Conservation (phyloP, 2,113 vertebrate species). For the Chamaea fasciata region DNA sequence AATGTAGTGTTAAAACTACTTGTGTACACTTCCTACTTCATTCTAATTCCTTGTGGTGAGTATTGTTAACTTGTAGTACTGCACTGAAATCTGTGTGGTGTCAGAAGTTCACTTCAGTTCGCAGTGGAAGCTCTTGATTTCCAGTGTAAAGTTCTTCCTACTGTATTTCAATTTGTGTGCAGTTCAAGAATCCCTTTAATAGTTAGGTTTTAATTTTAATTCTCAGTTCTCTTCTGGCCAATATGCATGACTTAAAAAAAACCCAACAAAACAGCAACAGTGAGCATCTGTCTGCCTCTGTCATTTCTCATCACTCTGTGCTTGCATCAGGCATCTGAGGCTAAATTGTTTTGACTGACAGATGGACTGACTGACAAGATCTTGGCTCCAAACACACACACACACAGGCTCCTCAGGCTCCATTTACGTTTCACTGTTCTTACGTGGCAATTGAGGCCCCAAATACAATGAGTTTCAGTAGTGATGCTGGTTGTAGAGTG, state of each 20-base stretch:
- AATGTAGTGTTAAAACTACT: background rate
- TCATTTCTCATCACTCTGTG: background rate
- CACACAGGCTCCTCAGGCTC: background rate
- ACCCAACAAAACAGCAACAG: too few species aligned
- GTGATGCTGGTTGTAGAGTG: background rate
- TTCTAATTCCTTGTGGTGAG: background rate
- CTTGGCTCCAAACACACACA: background rate
- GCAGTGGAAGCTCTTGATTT: background rate
- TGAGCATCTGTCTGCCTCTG: background rate
- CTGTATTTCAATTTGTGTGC: background rate
- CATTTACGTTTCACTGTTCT: background rate
- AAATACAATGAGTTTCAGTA: background rate
- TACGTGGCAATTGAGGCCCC: background rate
- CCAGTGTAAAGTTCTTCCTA: background rate
- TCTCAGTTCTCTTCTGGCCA: background rate
- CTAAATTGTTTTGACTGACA: background rate
- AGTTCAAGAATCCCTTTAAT: background rate
- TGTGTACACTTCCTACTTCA: background rate
- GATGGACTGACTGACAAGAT: background rate
- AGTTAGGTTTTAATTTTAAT: background rate
- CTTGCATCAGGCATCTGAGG: background rate
- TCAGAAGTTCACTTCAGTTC: background rate
- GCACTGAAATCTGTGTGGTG: background rate
- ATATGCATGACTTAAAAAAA: background rate
- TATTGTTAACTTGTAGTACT: background rate